phyloP scores from a whole-genome alignment of 2,113 vertebrate genomes.

The Cyphomyrus plagiostoma region DNA sequence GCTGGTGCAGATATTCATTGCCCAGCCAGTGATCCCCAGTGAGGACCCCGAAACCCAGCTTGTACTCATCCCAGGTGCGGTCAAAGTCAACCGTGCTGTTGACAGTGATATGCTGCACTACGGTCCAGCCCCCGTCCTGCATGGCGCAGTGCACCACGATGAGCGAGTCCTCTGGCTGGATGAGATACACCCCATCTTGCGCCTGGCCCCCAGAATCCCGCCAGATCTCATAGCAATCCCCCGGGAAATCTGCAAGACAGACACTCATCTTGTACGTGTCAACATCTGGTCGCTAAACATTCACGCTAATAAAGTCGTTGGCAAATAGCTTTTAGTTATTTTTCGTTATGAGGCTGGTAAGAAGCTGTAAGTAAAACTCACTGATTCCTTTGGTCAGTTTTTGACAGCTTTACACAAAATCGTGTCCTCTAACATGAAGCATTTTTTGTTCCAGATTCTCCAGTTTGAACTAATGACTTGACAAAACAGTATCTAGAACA shows the following conservation, averaged over 20 bases:
- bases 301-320: not conserved
- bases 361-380: not conserved
- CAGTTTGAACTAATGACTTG: slow-evolving; percentile 21
- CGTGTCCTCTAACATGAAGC: not conserved
- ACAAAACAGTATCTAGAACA: slow-evolving; percentile 20
- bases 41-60: slow-evolving; percentile 68
- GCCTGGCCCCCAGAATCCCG: slow-evolving; percentile 60
- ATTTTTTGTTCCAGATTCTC: not conserved
- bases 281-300: not conserved
- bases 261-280: not conserved
- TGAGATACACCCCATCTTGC: slow-evolving; percentile 72
- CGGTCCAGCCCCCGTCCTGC: slow-evolving; percentile 80
- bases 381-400: not conserved
- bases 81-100: slow-evolving; percentile 77
- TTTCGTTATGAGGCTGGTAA: not conserved
- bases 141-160: slow-evolving; percentile 72
- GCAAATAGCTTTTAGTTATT: not conserved
- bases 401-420: not conserved
- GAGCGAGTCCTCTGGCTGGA: slow-evolving; percentile 60
- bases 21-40: slow-evolving; percentile 79
- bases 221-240: slow-evolving; percentile 75
- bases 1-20: slow-evolving; percentile 67
- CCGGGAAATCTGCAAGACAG: slow-evolving; percentile 58
- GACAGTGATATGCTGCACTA: slow-evolving; percentile 81
- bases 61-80: slow-evolving; percentile 76